These are phyloP conservation scores for Melanotaenia pygmaea DNA, from an alignment of 2,797 vertebrate species.

Conservation along the genomic window DNA sequence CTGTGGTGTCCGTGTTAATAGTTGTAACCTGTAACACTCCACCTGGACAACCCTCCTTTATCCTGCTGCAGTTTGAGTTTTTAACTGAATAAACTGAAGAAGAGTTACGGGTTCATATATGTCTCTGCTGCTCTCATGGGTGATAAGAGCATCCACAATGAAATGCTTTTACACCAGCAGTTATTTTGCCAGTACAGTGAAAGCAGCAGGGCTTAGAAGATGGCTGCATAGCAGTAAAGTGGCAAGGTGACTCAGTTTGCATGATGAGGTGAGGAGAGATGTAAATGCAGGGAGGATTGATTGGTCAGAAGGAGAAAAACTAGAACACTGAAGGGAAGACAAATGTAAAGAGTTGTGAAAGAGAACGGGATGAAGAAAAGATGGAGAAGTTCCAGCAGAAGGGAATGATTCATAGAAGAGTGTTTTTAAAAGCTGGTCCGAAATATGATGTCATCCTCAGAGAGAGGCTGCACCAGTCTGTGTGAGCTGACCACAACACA, in stretches of 20 bases:
- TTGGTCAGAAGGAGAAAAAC: background rate
- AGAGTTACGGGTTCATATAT: background rate
- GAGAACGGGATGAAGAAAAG: background rate
- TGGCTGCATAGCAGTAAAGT: conserved; percentile 3
- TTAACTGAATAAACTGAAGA: background rate
- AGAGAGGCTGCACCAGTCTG: conserved; percentile 32
- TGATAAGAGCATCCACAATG: conserved; percentile 4
- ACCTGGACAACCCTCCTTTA: conserved; percentile 10
- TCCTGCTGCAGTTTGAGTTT: conserved; percentile 33
- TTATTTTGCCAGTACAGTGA: background rate
- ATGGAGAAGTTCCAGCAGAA: background rate
- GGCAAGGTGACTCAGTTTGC: conserved; percentile 1
- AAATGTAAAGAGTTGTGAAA: background rate
- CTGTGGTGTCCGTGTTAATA: background rate
- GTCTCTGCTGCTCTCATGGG: conserved; percentile 5
- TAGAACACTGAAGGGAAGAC: conserved; percentile 2
- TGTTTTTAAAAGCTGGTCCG: conserved; percentile 38
- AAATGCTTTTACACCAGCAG: conserved; percentile 24
- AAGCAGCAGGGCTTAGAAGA: background rate
- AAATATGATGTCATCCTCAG: conserved; percentile 64
- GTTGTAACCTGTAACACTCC: background rate
- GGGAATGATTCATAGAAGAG: conserved; percentile 6
- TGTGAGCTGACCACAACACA: conserved; percentile 12
- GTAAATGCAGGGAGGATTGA: conserved; percentile 4
- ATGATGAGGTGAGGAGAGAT: conserved; percentile 15